These are phyloP conservation scores for Brachypteracias leptosomus DNA, from an alignment of 2,113 vertebrate genomes.

Conservation along the genomic window DNA sequence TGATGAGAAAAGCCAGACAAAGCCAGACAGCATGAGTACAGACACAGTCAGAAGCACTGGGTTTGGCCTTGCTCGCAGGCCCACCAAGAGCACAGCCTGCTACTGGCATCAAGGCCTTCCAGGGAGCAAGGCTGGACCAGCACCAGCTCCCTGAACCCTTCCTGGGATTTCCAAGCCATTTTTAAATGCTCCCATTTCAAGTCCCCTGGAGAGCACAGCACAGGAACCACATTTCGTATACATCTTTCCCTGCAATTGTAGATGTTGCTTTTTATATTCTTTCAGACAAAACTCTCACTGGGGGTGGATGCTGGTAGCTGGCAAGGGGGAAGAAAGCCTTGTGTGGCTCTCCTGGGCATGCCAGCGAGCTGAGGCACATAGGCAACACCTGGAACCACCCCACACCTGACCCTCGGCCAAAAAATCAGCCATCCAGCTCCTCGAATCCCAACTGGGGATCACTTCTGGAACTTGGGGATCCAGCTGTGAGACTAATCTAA, in stretches of 20 bases:
- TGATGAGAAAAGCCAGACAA: fast-evolving
- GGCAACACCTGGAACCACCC: background rate
- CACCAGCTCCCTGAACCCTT: background rate
- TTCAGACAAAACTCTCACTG: background rate
- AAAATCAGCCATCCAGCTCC: background rate
- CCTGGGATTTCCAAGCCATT: background rate
- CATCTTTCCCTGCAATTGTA: background rate
- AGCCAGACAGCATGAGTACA: background rate
- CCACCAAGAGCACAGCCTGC: fast-evolving
- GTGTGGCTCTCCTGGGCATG: background rate
- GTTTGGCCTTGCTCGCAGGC: background rate
- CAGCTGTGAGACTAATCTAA: background rate
- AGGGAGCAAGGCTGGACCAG: background rate
- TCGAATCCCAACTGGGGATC: fast-evolving
- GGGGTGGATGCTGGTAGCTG: background rate
- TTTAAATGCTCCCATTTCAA: background rate
- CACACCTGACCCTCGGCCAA: background rate
- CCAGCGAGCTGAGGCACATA: fast-evolving
- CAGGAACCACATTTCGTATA: background rate
- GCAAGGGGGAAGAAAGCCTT: fast-evolving
- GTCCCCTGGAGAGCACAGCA: fast-evolving
- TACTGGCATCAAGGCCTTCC: background rate
- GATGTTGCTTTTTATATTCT: background rate
- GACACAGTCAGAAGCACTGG: fast-evolving
- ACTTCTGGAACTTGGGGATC: background rate